Conservation (phyloP, 1,140 invertebrate species). For the Lysiphlebus fabarum region DNA sequence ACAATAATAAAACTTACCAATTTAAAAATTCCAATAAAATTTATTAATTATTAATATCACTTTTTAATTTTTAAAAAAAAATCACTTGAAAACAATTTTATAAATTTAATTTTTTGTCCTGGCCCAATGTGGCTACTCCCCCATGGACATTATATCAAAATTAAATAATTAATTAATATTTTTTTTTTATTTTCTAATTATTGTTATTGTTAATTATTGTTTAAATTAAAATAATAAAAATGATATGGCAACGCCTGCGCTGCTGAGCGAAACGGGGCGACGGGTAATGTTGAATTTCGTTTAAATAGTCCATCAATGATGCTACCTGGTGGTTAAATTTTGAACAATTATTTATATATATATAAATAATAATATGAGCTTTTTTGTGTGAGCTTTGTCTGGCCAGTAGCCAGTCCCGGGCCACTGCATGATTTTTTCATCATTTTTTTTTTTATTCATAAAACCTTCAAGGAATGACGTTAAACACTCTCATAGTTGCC, state of each 20-base stretch:
- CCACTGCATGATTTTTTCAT: background rate
- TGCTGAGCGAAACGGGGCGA: slow-evolving; percentile 55
- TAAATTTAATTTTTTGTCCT: no score
- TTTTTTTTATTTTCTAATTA: background rate
- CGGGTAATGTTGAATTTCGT: slow-evolving; percentile 43
- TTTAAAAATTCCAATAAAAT: background rate
- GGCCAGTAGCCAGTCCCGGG: slow-evolving; percentile 20
- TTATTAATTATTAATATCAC: no score
- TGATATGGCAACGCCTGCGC: slow-evolving; percentile 50
- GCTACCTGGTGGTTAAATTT: slow-evolving; percentile 46
- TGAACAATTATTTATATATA: slow-evolving; percentile 30
- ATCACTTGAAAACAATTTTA: no score
- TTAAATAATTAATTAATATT: no score
- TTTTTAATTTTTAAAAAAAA: no score
- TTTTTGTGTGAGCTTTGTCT: slow-evolving; percentile 5
- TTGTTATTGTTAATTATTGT: slow-evolving; percentile 5
- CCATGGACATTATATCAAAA: slow-evolving; percentile 6
- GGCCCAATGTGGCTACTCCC: background rate
- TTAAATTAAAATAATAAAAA: slow-evolving; percentile 15
- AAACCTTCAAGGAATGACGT: background rate
- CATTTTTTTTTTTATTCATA: background rate
- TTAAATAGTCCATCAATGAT: slow-evolving; percentile 53
- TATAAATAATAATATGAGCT: background rate
- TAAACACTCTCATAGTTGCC: background rate
- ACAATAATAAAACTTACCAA: slow-evolving; percentile 6